Percentiles rank a stretch among this genome's conserved stretches.
phyloP scores from a whole-genome alignment of 2,888 invertebrate genomes.

The Plagiodera versicolora region DNA sequence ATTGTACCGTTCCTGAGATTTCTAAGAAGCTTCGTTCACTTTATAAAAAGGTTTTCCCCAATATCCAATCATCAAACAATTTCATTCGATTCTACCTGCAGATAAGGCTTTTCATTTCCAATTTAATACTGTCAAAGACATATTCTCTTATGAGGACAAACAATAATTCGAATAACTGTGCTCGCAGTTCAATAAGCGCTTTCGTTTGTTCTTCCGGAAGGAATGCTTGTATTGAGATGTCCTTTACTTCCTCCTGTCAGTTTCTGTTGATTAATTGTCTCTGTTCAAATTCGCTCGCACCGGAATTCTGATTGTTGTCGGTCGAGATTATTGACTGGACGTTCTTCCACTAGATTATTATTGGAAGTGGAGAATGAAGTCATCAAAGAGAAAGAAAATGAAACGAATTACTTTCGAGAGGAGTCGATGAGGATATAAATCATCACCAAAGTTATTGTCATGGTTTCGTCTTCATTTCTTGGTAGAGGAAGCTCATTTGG shows the following conservation, averaged over 20 bases:
- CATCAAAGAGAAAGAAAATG: too few species aligned
- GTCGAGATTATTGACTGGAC: background rate
- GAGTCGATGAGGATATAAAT: too few species aligned
- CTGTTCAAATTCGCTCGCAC: background rate
- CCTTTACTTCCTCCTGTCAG: background rate
- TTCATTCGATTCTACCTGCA: background rate
- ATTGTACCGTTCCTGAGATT: too few species aligned
- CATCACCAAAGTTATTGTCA: too few species aligned
- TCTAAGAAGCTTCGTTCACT: background rate
- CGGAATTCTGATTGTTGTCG: background rate
- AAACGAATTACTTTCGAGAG: too few species aligned
- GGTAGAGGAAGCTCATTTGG: too few species aligned
- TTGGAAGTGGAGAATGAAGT: background rate
- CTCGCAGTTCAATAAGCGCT: background rate
- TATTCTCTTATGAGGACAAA: background rate
- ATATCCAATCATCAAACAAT: background rate
- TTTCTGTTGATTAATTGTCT: background rate
- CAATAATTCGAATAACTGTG: background rate
- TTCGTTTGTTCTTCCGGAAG: background rate
- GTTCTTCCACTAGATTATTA: background rate
- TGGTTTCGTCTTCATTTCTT: too few species aligned
- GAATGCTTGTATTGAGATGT: background rate
- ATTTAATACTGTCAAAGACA: background rate
- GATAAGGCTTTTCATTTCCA: background rate
- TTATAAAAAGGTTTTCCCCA: background rate